Evolutionary conservation across 2,113 vertebrate genomes (phyloP).

Genomic region (Connochaetes taurinus): DNA sequence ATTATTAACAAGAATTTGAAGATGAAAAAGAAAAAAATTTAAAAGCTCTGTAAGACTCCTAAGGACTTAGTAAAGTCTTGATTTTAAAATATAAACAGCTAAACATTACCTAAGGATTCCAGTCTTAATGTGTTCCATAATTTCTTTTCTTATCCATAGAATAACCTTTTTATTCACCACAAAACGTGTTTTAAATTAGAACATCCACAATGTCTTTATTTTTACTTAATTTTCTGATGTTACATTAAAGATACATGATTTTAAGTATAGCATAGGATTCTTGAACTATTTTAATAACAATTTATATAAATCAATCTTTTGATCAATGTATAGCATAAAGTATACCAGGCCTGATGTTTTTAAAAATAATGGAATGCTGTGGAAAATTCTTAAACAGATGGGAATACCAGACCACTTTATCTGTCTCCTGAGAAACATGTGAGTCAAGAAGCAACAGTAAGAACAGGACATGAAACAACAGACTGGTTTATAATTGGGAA

Average conservation of each 20-base stretch:
- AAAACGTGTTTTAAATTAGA: not conserved
- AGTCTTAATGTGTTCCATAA: not conserved
- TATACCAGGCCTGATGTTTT: not conserved
- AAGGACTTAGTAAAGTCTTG: not conserved
- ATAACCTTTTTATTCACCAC: not conserved
- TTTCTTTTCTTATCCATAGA: not conserved
- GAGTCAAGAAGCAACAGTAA: not conserved
- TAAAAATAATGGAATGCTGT: not conserved
- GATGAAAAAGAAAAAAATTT: not conserved
- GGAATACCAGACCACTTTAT: not conserved
- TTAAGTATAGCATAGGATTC: not conserved
- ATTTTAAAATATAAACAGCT: not conserved
- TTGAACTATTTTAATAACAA: not conserved
- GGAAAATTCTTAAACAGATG: not conserved
- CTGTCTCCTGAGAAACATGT: not conserved
- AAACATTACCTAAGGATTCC: not conserved
- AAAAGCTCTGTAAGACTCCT: not conserved
- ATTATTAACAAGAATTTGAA: not conserved
- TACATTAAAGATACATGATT: not conserved
- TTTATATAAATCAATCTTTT: not conserved
- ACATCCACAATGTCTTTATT: not conserved
- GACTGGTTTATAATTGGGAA: not conserved
- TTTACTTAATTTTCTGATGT: not conserved
- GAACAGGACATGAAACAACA: not conserved
- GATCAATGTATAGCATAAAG: not conserved